These are phyloP conservation scores for Dione juno DNA, from an alignment of 2,888 invertebrate species.

Conservation along the genomic window DNA sequence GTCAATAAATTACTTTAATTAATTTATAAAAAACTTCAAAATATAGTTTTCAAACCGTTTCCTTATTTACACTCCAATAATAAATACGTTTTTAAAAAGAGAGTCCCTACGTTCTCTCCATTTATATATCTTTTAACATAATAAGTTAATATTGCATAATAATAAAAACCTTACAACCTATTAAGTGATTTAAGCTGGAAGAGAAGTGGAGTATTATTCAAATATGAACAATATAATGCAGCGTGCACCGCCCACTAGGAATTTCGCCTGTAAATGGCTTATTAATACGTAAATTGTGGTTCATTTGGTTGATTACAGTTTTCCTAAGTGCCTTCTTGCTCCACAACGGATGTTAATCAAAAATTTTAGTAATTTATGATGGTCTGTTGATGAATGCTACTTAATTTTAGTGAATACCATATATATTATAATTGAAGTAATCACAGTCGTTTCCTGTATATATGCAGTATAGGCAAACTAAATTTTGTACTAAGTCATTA, in stretches of 20 bases:
- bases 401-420: background rate
- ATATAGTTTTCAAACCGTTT: no score
- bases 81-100: no score
- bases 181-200: background rate
- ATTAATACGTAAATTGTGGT: slow-evolving; percentile 41
- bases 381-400: background rate
- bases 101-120: background rate
- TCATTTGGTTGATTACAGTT: slow-evolving; percentile 45
- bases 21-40: no score
- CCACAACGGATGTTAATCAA: slow-evolving; percentile 11
- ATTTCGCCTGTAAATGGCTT: slow-evolving; percentile 44
- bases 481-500: no score
- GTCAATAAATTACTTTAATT: no score
- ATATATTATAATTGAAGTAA: background rate
- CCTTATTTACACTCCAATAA: no score
- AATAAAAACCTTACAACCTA: background rate
- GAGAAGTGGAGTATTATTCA: slow-evolving; percentile 48
- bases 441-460: no score
- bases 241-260: slow-evolving; percentile 44
- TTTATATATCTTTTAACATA: background rate
- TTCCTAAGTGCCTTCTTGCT: slow-evolving; percentile 30
- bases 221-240: slow-evolving; percentile 50
- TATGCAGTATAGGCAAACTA: no score
- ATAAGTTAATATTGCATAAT: background rate
- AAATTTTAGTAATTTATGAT: slow-evolving; percentile 19